Base-by-base conservation (phyloP, 2,797 vertebrate species). In the Malurus splendens region DNA sequence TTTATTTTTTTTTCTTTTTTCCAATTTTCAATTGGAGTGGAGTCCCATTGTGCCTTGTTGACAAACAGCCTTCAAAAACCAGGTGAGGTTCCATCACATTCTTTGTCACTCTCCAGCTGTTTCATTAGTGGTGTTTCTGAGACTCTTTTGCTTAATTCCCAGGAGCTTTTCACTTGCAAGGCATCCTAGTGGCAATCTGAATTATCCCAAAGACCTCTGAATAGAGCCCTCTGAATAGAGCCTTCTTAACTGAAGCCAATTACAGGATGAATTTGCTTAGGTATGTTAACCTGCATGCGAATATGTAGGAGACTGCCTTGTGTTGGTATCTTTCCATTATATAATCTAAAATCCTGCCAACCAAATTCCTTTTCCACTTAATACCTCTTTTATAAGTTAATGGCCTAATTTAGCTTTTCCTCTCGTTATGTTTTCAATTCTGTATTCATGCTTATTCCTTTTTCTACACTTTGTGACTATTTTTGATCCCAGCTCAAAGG, bases 201-300 rank as follows among this genome's bases (percentile, higher is more conserved):
- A 77, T 85, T 76, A 81, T 61, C 60, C 25, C 20, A 79, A 82
- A 84, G 64, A 23, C 0, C 15, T 80, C 33, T 87, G 83, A 93
- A 91, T 82, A 65, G 74, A 81, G 20, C n/a, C 0, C 15, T 80
- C 33, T 87, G 83, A 93, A 91, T 82, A 65, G 74, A 81, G 20
- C n/a, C 72, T n/a, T n/a, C 55, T 93, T 90, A 79, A 59, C 55
- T 89, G 66, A 85, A 89, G 67, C 71, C 87, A 86, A 75, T 89
- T 92, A 91, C 33, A 68, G 75, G 81, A 82, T 90, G 75, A 78
- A 85, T 85, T 93, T 85, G 54, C 61, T 92, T 78, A 85, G 55
- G 16, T 92, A 54, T 70, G 76, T 90, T 91, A 90, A 65, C 88
- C 64, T 85, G 44, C 52, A 41, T 47, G 66, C 73, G 48, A 72